Evolutionary conservation across 1,140 invertebrate genomes (phyloP).

Genomic region (Papilio machaon): DNA sequence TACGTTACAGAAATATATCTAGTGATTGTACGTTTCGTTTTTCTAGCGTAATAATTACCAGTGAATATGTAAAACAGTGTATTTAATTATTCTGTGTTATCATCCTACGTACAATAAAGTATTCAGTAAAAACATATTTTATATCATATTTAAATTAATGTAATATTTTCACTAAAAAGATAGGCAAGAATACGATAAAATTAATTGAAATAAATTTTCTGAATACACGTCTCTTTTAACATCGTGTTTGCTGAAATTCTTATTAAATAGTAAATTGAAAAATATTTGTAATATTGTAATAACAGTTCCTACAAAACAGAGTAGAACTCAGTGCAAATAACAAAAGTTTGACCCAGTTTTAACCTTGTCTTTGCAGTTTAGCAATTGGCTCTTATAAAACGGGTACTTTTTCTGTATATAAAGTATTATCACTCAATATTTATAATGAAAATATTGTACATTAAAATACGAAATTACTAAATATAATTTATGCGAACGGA

Average conservation of each 20-base stretch:
- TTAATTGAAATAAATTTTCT: background rate
- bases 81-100: too few species aligned
- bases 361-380: conserved; percentile 18
- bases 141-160: too few species aligned
- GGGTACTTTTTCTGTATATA: background rate
- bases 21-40: too few species aligned
- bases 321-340: conserved; percentile 13
- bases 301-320: background rate
- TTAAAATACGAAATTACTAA: too few species aligned
- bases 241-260: background rate
- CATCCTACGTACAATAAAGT: too few species aligned
- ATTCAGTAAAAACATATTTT: too few species aligned
- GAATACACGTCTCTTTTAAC: background rate
- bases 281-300: conserved; percentile 5
- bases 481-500: too few species aligned
- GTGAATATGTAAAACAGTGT: too few species aligned
- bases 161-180: too few species aligned
- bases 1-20: too few species aligned
- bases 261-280: conserved; percentile 1
- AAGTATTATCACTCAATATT: background rate
- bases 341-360: conserved; percentile 26
- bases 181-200: too few species aligned
- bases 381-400: conserved; percentile 20
- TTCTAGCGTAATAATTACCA: too few species aligned
- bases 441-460: background rate